A percentile compares a stretch with the other conserved stretches of the same genome.
These are phyloP conservation scores for Diadegma fenestrale DNA, from an alignment of 2,888 invertebrate species.

Conservation along the genomic window DNA sequence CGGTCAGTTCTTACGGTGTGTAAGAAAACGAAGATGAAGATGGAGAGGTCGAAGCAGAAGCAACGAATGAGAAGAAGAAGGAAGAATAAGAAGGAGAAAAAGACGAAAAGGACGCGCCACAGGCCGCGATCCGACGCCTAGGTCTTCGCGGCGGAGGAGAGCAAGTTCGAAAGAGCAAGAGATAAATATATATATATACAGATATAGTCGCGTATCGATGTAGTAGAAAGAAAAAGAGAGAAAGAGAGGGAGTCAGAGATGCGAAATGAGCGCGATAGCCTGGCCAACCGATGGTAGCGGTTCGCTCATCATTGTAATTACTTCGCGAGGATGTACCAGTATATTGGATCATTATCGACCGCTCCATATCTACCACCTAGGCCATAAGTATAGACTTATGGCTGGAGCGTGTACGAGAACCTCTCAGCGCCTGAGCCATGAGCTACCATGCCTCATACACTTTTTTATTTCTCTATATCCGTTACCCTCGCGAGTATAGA, in stretches of 20 bases:
- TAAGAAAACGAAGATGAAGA: constrained; percentile 64
- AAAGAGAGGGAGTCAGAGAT: constrained; percentile 28
- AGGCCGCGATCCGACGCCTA: constrained; percentile 62
- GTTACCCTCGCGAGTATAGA: constrained; percentile 30
- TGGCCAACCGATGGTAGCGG: constrained; percentile 77
- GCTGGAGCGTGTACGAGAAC: constrained; percentile 67
- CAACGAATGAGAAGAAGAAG: constrained; percentile 61
- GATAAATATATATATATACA: not conserved
- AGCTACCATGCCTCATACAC: constrained; percentile 50
- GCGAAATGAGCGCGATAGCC: constrained; percentile 65
- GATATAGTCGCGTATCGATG: constrained; percentile 15
- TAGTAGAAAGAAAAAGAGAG: constrained; percentile 11
- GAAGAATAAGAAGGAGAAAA: constrained; percentile 52
- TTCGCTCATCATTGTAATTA: constrained; percentile 84
- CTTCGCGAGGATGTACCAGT: constrained; percentile 83
- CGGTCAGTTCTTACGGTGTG: constrained; percentile 57
- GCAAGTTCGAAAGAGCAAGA: constrained; percentile 65
- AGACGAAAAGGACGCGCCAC: constrained; percentile 48
- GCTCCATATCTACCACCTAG: constrained; percentile 83
- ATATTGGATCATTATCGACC: constrained; percentile 84
- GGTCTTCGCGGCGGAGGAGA: constrained; percentile 59
- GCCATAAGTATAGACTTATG: constrained; percentile 81
- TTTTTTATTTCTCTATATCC: constrained; percentile 50
- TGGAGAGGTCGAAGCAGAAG: constrained; percentile 65
- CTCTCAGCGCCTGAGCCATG: constrained; percentile 65